Evolutionary conservation across 1,140 invertebrate species (phyloP), one percentile per base, ranked within the genome.

Genomic region (Drosophila equinoxialis): DNA sequence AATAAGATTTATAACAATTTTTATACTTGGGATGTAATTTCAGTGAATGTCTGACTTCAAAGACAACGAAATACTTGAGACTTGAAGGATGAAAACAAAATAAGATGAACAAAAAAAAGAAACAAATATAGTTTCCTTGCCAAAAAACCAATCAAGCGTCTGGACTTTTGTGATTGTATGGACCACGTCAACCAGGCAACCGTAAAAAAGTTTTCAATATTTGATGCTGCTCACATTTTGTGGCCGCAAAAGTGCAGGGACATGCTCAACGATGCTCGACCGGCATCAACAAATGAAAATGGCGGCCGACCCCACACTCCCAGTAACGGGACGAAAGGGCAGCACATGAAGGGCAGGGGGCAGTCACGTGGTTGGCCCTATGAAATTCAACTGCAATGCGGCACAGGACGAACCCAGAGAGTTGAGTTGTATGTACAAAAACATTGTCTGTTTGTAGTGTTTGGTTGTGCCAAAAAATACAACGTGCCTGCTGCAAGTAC

Each of bases 301-400:
- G 54, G 65, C 75, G 70, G 33, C 54, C 11, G 13, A 26, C 48
- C 42, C 13, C 42, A 17, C 8, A 8, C 6, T 10, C 35, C 37
- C 7, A 54, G 20, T 39, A 17, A 11, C 14, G 26, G 23, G 17
- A 51, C 3, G 45, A 10, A 23, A 8, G 17, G 20, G 20, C 1
- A n/a, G 26, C 6, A 11, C 2, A 1, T 11, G n/a, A 20, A 54
- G 48, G 30, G 55, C 55, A 69, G 20, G 65, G 65, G 64, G 48
- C 83, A 80, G 83, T 89, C 84, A 87, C 83, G 84, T 87, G 84
- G 71, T 70, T 57, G 58, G 65, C 35, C 37, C 65, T 73, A 72
- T 69, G 59, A 69, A 77, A 87, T 83, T 83, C 77, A 37, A 89
- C 83, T 89, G 84, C 84, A 87, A 80, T 87, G 84, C 84, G 80